Base-by-base conservation (phyloP, 2,888 invertebrate genomes). In the Epirrhoe tristata region DNA sequence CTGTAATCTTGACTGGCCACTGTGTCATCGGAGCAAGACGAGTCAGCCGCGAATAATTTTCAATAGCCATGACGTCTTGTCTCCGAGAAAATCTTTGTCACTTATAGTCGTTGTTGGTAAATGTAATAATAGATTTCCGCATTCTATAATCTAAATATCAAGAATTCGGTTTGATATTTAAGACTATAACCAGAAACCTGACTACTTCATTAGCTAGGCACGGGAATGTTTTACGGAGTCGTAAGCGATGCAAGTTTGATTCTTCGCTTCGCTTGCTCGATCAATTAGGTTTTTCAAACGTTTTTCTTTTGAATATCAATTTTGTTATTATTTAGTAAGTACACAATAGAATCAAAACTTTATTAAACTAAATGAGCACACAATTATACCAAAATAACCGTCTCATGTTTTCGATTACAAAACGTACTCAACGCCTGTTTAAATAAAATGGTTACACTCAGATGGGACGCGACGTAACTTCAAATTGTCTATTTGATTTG, bases 11-110 rank as follows among this genome's bases (percentile, higher is more conserved):
- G 81, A 84, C 81, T 82, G 81, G 81, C 80, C 80, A 87, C 85
- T 85, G 82, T 89, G 86, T 86, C 89, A 88, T 79, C 82, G 81
- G 85, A 84, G 81, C 85, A 86, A 81, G 80, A 81, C 82, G 79
- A 83, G 74, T 70, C 70, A 76, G 79, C 76, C 82, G 81, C 73
- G 76, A 68, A 74, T 76, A 80, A 81, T 81, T 73, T 65, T 59
- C 80, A 78, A 81, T 78, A 76, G 66, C 70, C 64, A 73, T 77
- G 75, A 76, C 73, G 73, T 71, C 63, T 14, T 16, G 6, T 12
- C 16, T 67, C 61, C 60, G 72, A 71, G 63, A 70, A 73, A 58
- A 32, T 59, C 32, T n/a, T 52, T 3, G 31, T 52, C 31, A 12
- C 12, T 12, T 31, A 52, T 31, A 24, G 3, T 12, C 8, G 8